Evolutionary conservation across 2,113 vertebrate genomes (phyloP), one percentile per base, ranked within the genome.

Genomic region (Pipra filicauda): DNA sequence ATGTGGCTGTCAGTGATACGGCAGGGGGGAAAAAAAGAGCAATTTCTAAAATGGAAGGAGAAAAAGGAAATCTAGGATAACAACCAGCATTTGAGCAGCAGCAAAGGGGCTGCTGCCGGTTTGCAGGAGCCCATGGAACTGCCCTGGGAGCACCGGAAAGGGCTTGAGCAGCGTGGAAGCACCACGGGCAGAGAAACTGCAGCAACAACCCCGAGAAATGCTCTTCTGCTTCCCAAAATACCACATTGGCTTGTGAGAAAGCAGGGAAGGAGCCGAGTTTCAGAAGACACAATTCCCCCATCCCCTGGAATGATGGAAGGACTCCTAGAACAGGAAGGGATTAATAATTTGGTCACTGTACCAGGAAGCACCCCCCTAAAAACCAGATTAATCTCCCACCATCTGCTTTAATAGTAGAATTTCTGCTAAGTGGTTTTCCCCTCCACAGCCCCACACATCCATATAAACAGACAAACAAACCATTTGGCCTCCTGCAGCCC

Each of bases 381-480:
- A 84, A 55, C 2, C 91, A 78, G 65, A 75, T 43, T 52, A 8
- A 57, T 75, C 67, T 77, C 73, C 91, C 73, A 51, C 80, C 91
- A 85, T 84, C 88, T 84, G 88, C 91, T 93, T 77, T 67, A 86
- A 65, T 11, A 91, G 91, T 55, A 71, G 74, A 54, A 62, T 94
- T 78, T 51, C 61, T 85, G 84, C 66, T 48, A 26, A 92, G 91
- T 80, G 88, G 30, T 80, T 91, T 89, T 66, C 37, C 91, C 93
- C 92, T 35, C 0, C 64, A 6, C 90, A 90, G 88, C 73, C 85
- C 83, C 91, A n/a, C 71, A 55, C 0, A 31, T 6, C 92, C 79
- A 3, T 39, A 76, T 74, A 87, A 83, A 92, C 88, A 86, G 72
- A 90, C 94, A 93, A 81, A 87, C 70, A n/a, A 81, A 89, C 88